phyloP scores from a whole-genome alignment of 2,888 invertebrate species.

The Archips xylosteana region DNA sequence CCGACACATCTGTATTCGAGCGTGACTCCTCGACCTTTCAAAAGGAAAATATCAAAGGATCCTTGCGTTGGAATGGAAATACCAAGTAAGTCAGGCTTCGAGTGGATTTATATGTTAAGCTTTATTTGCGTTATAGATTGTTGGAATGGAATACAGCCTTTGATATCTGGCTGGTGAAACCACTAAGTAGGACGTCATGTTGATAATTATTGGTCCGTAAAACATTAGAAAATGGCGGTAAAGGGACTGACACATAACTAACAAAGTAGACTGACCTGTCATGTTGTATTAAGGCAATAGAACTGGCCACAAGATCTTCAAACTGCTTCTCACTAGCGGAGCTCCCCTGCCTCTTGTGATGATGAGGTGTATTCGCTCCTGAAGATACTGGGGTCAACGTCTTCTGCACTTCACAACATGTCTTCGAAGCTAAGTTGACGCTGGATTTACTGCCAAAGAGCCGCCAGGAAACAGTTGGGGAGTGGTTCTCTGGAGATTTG shows the following conservation, averaged over 20 bases:
- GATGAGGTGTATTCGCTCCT: constrained; percentile 74
- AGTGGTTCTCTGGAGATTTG: constrained; percentile 63
- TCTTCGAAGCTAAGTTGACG: constrained; percentile 66
- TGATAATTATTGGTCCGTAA: neutral
- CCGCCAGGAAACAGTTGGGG: constrained; percentile 67
- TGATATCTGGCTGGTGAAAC: neutral
- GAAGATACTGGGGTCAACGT: constrained; percentile 71
- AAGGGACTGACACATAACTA: no score
- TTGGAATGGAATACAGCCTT: neutral
- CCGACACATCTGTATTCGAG: neutral
- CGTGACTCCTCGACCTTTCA: neutral
- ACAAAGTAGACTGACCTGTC: constrained; percentile 76
- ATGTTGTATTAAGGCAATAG: constrained; percentile 90
- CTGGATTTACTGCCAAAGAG: constrained; percentile 78
- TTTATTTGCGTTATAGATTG: neutral
- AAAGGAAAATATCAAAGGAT: constrained; percentile 21
- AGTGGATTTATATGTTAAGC: neutral
- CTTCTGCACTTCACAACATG: constrained; percentile 65
- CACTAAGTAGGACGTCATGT: neutral
- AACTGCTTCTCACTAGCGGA: constrained; percentile 84
- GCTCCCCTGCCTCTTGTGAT: constrained; percentile 78
- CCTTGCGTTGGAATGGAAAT: constrained; percentile 1
- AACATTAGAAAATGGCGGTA: no score
- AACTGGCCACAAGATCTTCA: constrained; percentile 88
- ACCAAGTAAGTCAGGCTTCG: neutral